Conservation (phyloP, 2,113 vertebrate species). For the Hystrix cristata region DNA sequence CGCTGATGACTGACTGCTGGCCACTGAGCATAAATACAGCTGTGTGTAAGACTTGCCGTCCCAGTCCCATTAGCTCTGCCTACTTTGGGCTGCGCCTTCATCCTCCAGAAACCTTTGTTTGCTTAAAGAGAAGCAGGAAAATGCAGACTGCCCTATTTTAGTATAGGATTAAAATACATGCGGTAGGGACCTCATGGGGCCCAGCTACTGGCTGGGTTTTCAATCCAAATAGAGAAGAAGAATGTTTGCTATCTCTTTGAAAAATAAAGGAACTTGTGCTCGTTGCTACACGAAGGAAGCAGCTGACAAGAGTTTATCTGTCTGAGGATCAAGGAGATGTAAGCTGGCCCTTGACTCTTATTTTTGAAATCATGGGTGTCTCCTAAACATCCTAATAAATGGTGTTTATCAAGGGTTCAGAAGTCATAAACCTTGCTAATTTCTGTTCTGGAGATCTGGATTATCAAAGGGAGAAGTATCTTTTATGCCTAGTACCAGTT, state of each 20-base stretch:
- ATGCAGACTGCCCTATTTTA: conserved; percentile 73
- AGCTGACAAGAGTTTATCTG: conserved; percentile 1
- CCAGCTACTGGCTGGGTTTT: conserved; percentile 72
- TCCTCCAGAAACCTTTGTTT: conserved; percentile 69
- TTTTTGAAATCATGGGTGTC: not conserved
- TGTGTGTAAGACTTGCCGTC: conserved; percentile 45
- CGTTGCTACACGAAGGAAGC: not conserved
- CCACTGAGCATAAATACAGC: conserved; percentile 33
- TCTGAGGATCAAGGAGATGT: not conserved
- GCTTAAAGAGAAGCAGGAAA: conserved; percentile 71
- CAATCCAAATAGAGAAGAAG: conserved; percentile 84
- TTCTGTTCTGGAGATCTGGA: conserved; percentile 23
- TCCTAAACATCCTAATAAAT: not conserved
- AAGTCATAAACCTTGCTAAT: conserved; percentile 5
- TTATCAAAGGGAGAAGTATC: not conserved
- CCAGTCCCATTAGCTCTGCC: not conserved
- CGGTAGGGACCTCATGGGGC: conserved; percentile 64
- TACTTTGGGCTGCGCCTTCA: conserved; percentile 42
- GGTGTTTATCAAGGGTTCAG: not conserved
- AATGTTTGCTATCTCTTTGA: conserved; percentile 79
- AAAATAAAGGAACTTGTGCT: conserved; percentile 58
- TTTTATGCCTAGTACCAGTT: not conserved
- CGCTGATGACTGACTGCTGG: conserved; percentile 1
- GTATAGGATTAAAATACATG: conserved; percentile 79
- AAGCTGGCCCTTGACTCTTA: not conserved